Base-by-base conservation (phyloP, 1,140 invertebrate species). In the Brachystomella parvula region DNA sequence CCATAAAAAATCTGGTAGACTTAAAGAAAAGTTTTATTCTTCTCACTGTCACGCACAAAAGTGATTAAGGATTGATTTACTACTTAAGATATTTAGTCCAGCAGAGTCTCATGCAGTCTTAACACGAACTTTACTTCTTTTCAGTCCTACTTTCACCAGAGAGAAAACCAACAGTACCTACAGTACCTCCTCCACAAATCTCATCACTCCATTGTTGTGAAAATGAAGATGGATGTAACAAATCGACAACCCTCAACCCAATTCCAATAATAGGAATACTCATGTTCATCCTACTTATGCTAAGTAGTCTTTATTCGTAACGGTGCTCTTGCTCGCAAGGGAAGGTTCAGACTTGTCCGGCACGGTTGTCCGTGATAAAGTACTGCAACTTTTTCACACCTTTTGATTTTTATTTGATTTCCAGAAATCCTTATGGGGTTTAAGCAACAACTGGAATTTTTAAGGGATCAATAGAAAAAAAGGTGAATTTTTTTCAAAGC, bases 221-320 rank as follows among this genome's bases (percentile, higher is more conserved):
- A 12, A 24, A 53, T 53, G 49, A 53, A 53, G 49, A 53, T 53
- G 49, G 49, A 15, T 53, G 49, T 24, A 53, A 53, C 49, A 24
- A 44, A 24, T 53, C 49, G 49, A 12, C 24, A 19, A 53, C 24
- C 21, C 24, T 53, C 21, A 12, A 6, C 21, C 24, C 21, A 53
- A 12, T 15, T 17, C 9, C 24, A 24, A 53, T 53, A 12, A 53
- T 53, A 53, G 12, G 12, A 12, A 24, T 53, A 53, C 15, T 26
- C 24, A 44, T 44, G 9, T 9, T 12, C 39, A 44, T 9, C 9
- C n/a, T n/a, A 44, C 39, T 44, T n/a, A 9, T 12, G 9, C 39
- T n/a, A 12, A 44, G 39, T 44, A 44, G 39, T n/a, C 39, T 44
- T 44, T 44, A 9, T 44, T 44, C 9, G n/a, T 9, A 12, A 44